Percentiles rank a stretch among this genome's conserved stretches.
phyloP scores from a whole-genome alignment of 2,797 vertebrate genomes.

The Bucorvus abyssinicus region DNA sequence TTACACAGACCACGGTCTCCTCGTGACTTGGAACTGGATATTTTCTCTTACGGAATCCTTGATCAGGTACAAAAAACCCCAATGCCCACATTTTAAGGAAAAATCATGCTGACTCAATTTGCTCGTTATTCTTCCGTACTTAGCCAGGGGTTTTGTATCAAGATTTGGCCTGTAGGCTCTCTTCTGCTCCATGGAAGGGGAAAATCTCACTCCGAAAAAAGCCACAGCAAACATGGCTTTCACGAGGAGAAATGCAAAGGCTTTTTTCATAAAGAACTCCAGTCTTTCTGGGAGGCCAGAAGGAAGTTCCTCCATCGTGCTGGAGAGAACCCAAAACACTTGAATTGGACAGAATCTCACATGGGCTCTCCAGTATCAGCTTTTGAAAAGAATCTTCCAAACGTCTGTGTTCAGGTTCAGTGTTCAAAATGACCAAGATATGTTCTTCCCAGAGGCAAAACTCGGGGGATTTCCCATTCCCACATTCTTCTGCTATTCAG shows the following conservation, averaged over 20 bases:
- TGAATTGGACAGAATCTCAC: not conserved
- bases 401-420: not conserved
- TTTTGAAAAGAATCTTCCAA: not conserved
- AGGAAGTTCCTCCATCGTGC: not conserved
- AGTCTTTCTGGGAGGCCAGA: not conserved
- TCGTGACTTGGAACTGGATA: not conserved
- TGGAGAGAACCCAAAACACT: not conserved
- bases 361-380: not conserved
- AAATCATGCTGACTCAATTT: not conserved
- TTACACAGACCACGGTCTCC: not conserved
- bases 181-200: not conserved
- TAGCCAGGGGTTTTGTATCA: not conserved
- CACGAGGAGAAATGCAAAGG: not conserved
- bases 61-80: not conserved
- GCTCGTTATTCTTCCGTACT: not conserved
- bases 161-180: not conserved
- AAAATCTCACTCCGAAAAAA: not conserved
- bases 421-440: slow-evolving; percentile 1
- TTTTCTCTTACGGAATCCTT: not conserved
- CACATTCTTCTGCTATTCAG: slow-evolving; percentile 19
- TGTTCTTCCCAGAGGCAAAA: slow-evolving; percentile 11
- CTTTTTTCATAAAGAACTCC: not conserved
- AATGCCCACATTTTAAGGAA: not conserved
- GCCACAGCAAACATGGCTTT: not conserved
- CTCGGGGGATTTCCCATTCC: not conserved